A percentile compares a stretch with the other conserved stretches of the same genome.
phyloP scores from a whole-genome alignment of 2,797 vertebrate genomes.

The Dryobates pubescens region DNA sequence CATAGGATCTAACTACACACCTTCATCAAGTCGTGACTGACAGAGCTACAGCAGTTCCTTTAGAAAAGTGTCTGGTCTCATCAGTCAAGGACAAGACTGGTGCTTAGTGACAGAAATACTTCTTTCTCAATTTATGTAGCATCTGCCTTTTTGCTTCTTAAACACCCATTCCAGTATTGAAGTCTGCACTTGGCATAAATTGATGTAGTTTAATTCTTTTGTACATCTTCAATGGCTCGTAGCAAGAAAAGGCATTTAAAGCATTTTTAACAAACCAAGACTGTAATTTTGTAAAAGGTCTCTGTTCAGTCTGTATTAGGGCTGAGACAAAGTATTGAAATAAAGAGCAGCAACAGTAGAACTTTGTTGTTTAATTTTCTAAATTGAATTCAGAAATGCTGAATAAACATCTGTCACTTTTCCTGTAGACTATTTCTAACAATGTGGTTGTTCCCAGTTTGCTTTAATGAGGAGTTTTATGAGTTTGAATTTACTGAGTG shows the following conservation, averaged over 20 bases:
- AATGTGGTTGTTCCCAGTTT: not conserved
- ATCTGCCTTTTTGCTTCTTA: not conserved
- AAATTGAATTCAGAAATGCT: not conserved
- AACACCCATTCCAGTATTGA: not conserved
- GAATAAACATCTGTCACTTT: not conserved
- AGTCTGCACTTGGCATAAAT: not conserved
- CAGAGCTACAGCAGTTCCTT: not conserved
- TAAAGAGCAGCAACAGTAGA: not conserved
- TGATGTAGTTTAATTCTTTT: not conserved
- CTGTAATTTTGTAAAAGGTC: not conserved
- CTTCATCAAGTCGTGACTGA: not conserved
- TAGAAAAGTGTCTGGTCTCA: not conserved
- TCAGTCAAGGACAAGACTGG: not conserved
- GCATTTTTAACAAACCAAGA: not conserved
- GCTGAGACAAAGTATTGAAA: not conserved
- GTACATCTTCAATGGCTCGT: not conserved
- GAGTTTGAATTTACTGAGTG: not conserved
- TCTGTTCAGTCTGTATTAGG: not conserved
- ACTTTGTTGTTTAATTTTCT: not conserved
- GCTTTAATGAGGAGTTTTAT: not conserved
- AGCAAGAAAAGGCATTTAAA: not conserved
- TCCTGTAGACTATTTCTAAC: not conserved
- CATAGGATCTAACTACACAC: rapidly evolving
- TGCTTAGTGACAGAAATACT: not conserved
- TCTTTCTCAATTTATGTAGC: not conserved